phyloP scores from a whole-genome alignment of 1,140 invertebrate species.

The Euura lappo region DNA sequence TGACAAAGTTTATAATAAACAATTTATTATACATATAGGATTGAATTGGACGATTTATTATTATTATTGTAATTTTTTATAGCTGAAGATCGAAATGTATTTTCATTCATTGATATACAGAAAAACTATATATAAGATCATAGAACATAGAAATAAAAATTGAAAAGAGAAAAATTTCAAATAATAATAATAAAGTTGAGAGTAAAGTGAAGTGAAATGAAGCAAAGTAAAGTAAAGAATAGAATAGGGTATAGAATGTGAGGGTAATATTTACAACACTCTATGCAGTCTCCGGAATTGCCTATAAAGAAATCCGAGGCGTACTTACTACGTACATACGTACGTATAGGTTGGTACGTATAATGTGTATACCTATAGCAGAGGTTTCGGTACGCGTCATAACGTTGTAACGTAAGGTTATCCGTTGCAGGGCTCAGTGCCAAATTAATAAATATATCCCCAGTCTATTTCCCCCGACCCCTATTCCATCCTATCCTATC shows the following conservation, averaged over 20 bases:
- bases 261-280: conserved; percentile 52
- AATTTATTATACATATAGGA: too few relatives aligned
- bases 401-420: conserved; percentile 53
- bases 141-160: not conserved
- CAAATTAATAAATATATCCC: conserved; percentile 62
- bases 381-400: conserved; percentile 55
- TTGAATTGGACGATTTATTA: too few relatives aligned
- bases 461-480: conserved; percentile 40
- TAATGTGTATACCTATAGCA: too few relatives aligned
- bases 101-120: too few relatives aligned
- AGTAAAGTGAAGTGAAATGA: not conserved
- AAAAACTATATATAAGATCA: too few relatives aligned
- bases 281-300: conserved; percentile 55
- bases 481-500: not conserved
- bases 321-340: conserved; percentile 31
- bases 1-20: too few relatives aligned
- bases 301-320: conserved; percentile 59
- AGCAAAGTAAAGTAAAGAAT: conserved; percentile 8
- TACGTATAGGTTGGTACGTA: too few relatives aligned
- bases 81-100: too few relatives aligned
- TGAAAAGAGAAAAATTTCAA: not conserved
- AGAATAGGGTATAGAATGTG: conserved; percentile 3
- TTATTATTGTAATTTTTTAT: too few relatives aligned
- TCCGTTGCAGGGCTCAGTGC: conserved; percentile 38
- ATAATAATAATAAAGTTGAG: conserved; percentile 18